Conservation (phyloP, 2,113 vertebrate genomes). For the Corythornis vintsioides region DNA sequence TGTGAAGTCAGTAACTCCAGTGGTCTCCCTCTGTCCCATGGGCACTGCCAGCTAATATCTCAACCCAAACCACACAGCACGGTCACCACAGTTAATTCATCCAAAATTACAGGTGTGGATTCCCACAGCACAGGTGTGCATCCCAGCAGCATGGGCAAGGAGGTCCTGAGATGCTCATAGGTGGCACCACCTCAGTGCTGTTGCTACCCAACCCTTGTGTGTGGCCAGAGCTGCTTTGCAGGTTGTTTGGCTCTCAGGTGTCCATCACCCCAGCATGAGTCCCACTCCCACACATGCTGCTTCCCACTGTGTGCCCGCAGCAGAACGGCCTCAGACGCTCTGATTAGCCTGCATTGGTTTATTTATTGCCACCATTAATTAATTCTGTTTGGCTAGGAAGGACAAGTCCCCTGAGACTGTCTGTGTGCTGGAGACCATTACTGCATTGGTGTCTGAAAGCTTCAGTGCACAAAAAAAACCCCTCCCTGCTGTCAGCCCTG, state of each 20-base stretch:
- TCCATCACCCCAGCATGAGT: neutral
- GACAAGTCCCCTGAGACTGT: conserved; percentile 14
- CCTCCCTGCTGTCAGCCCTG: conserved; percentile 8
- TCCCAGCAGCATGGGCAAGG: neutral
- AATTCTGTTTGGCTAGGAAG: conserved; percentile 19
- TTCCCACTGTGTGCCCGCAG: neutral
- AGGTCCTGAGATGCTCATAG: neutral
- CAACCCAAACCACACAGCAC: neutral
- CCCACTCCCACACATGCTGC: neutral
- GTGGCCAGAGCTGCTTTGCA: neutral
- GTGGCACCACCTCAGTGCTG: neutral
- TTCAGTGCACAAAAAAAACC: neutral
- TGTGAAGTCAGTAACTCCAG: neutral
- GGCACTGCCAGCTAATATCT: neutral
- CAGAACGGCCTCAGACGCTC: neutral
- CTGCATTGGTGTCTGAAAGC: conserved; percentile 39
- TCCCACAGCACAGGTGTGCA: neutral
- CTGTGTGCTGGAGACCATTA: conserved; percentile 48
- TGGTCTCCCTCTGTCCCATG: neutral
- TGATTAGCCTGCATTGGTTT: neutral
- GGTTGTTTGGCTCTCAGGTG: neutral
- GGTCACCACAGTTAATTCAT: no score
- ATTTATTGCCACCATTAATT: conserved; percentile 61
- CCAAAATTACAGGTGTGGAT: neutral
- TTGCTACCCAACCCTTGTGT: neutral